Base-by-base conservation (phyloP, 2,113 vertebrate species). In the Falcunculus frontatus region DNA sequence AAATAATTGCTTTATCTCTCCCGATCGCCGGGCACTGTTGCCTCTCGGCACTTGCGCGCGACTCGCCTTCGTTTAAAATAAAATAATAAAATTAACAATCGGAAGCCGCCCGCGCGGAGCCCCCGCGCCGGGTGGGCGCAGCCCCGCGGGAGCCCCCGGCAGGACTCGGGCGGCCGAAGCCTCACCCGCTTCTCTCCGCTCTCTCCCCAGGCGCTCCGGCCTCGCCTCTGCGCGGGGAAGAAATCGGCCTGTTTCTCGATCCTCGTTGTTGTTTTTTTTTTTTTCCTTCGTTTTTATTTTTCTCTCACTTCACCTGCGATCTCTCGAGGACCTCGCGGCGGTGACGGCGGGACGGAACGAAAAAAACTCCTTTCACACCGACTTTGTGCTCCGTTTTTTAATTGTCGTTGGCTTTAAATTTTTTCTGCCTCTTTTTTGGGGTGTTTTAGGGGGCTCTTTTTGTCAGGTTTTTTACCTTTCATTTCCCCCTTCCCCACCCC, bases 1-100 rank as follows among this genome's bases (percentile, higher is more conserved):
- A 95, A 97, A 97, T 97, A 97, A 97, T 97, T 96, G 97, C 95
- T 94, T 93, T 94, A 92, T 97, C 96, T 92, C 69, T 90, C 90
- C 70, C 95, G 91, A 91, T 97, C 91, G 47, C 82, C 52, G 87
- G 84, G 70, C 95, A 23, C 92, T 69, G 78, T 42, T 77, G 85
- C 95, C 84, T 81, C 76, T 77, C 74, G 76, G 89, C 87, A 25
- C 59, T 93, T 53, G 72, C n/a, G 19, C 35, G 63, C 62, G 65
- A 39, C 92, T 78, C 22, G 37, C 32, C 18, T 83, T 78, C 77
- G 62, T 79, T 87, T 32, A 27, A 84, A 90, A 89, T 42, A 73
- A 95, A 95, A 81, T 78, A 85, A 39, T 57, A 76, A 60, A 59
- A 64, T 30, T 41, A 37, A 6, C 68, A 10, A 14, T 21, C 23